Evolutionary conservation across 2,113 vertebrate genomes (phyloP), one percentile per base, ranked within the genome.

Genomic region (Semicossyphus pulcher): DNA sequence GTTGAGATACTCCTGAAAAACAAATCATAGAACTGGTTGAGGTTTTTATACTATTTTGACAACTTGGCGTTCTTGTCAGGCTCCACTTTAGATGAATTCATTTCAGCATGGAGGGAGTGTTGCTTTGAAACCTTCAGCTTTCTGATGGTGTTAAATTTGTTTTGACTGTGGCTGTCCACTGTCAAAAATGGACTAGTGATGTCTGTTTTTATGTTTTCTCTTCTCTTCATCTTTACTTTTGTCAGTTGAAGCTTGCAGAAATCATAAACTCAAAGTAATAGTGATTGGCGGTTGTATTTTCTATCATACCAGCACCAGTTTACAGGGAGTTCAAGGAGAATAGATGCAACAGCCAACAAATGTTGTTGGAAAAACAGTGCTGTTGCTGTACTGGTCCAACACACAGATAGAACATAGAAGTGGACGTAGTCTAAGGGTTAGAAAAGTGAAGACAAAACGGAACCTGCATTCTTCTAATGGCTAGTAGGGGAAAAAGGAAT

Each of bases 1-100:
- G 73, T 99, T 99, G 53, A 99, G 94, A 85, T 99, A 99, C 81
- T 99, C 98, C 98, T 99, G 83, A 65, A 84, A 67, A 58, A 47
- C 3, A 60, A 16, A 0, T 6, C 9, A 52, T 0, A 53, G n/a
- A 42, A 21, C 16, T n/a, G 18, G 21, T 23, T 63, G 12, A 58
- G 57, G 29, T 1, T n/a, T 12, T 4, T 25, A 39, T 11, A 23
- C 15, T 37, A 59, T 37, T 28, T 61, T 44, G 37, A 61, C 48
- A 56, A 59, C 26, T 28, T 0, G 20, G 21, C n/a, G n/a, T n/a
- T n/a, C n/a, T n/a, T 62, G 48, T 51, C 45, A 51, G 18, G 9
- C 41, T 51, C 10, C 10, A 51, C 26, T 61, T 61, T 3, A 5
- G 32, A 70, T 8, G 3, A 3, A 59, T 44, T n/a, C 5, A 34